Base-by-base conservation (phyloP, 2,113 vertebrate genomes). In the Lepus europaeus region DNA sequence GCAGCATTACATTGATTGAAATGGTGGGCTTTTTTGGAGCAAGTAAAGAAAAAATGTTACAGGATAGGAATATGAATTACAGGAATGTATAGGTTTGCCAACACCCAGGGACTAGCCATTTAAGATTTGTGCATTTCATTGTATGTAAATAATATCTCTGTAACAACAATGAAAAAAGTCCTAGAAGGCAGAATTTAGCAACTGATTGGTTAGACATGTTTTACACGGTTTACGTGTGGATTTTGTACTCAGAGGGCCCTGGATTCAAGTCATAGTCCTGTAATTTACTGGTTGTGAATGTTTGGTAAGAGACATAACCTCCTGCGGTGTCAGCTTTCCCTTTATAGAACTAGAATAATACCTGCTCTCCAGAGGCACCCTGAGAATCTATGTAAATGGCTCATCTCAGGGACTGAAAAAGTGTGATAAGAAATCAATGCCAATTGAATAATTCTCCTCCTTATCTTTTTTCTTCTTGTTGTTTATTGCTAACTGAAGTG, bases 361-460 rank as follows among this genome's bases (percentile, higher is more conserved):
- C 10, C 66, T 80, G 80, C 83, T 66, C 69, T 92, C 12, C 74
- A 87, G 90, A 91, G 72, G 85, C 84, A 20, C 76, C 59, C 19
- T 81, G 51, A 73, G 14, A 89, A 81, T 51, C 19, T 73, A 59
- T 87, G 45, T 36, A 80, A 68, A 63, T 8, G 53, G 69, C 51
- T 92, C 77, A 53, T 80, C 68, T 80, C 39, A 84, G 53, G 64
- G 64, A 10, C 63, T 84, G 70, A 89, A 33, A 66, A 66, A 31
- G 74, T 33, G 29, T 84, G 45, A 83, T 82, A 70, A 91, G 80
- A 96, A 94, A 89, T 91, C 59, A 96, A 93, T 80, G 49, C 31
- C 68, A 82, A 77, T 90, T 68, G 68, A 90, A 87, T 95, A 89
- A 63, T 74, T 96, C 16, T 66, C 64, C 23, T 70, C 29, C 36